Evolutionary conservation across 2,113 vertebrate genomes (phyloP).

Genomic region (Chaenocephalus aceratus): DNA sequence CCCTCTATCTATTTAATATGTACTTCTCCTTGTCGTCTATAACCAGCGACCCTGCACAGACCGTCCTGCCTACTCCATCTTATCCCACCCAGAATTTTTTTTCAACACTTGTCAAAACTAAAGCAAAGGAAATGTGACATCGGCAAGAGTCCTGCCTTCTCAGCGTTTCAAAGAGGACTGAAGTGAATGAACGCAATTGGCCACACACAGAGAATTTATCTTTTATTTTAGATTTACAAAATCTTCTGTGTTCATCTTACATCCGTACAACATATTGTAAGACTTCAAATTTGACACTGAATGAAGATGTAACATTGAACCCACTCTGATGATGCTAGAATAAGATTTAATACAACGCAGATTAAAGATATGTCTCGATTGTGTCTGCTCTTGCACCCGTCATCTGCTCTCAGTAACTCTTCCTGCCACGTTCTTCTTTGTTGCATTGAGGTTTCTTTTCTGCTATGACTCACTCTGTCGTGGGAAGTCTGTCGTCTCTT

Average conservation of each 20-base stretch:
- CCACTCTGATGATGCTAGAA: conserved; percentile 7
- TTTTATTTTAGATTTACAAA: too few species aligned
- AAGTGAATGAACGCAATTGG: not conserved
- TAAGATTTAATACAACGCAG: conserved; percentile 15
- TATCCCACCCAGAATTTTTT: not conserved
- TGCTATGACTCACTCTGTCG: conserved; percentile 68
- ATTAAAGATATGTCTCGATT: conserved; percentile 2
- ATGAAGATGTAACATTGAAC: conserved; percentile 7
- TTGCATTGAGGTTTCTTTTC: conserved; percentile 31
- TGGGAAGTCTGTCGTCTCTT: conserved; percentile 65
- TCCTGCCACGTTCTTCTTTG: conserved; percentile 57
- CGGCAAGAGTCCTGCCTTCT: conserved; percentile 18
- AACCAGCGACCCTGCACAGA: conserved; percentile 15
- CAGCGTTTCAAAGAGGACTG: not conserved
- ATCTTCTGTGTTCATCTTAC: not conserved
- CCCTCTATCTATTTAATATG: not conserved
- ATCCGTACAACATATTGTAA: not conserved
- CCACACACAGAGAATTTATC: too few species aligned
- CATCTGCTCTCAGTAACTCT: conserved; percentile 40
- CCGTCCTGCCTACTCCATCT: not conserved
- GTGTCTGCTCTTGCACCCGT: conserved; percentile 17
- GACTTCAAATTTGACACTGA: conserved; percentile 13
- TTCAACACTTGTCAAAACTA: conserved; percentile 22
- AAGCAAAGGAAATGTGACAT: conserved; percentile 36
- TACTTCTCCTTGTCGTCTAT: conserved; percentile 22